These are phyloP conservation scores for Pissodes strobi DNA, from an alignment of 1,140 invertebrate species.

Conservation along the genomic window DNA sequence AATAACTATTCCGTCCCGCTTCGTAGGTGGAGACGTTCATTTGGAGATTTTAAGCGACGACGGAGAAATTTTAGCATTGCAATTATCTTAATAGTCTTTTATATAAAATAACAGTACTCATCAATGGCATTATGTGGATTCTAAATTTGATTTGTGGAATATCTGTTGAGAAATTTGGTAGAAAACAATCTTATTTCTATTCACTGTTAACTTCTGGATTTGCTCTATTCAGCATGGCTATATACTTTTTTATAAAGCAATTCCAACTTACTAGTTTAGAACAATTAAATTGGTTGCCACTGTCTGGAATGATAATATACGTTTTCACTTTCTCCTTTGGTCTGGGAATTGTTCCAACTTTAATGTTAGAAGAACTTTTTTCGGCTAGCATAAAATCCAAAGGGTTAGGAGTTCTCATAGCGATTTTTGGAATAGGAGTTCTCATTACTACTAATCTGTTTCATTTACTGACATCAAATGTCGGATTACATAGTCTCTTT, in stretches of 20 bases:
- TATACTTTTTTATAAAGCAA: slow-evolving; percentile 51
- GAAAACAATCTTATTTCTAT: slow-evolving; percentile 37
- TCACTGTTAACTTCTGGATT: slow-evolving; percentile 34
- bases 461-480: slow-evolving; percentile 53
- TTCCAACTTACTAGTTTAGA: slow-evolving; percentile 30
- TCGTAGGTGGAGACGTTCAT: too few relatives aligned
- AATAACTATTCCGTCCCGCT: too few relatives aligned
- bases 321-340: slow-evolving; percentile 47
- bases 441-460: slow-evolving; percentile 54
- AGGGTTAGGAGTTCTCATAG: slow-evolving; percentile 40
- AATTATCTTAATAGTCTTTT: too few relatives aligned
- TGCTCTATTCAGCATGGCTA: slow-evolving; percentile 55
- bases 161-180: slow-evolving; percentile 62
- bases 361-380: slow-evolving; percentile 52
- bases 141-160: slow-evolving; percentile 61
- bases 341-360: slow-evolving; percentile 44
- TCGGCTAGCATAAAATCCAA: slow-evolving; percentile 48
- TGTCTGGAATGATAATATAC: slow-evolving; percentile 45
- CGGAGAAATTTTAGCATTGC: too few relatives aligned
- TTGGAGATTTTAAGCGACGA: too few relatives aligned
- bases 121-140: slow-evolving; percentile 67
- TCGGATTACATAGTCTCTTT: slow-evolving; percentile 75
- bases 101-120: slow-evolving; percentile 65
- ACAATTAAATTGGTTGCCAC: slow-evolving; percentile 49
- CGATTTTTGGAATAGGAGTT: slow-evolving; percentile 36